Percentiles rank a stretch among this genome's conserved stretches.
Conservation (phyloP, 2,797 vertebrate genomes). For the Heteromormyrus szaboi region DNA sequence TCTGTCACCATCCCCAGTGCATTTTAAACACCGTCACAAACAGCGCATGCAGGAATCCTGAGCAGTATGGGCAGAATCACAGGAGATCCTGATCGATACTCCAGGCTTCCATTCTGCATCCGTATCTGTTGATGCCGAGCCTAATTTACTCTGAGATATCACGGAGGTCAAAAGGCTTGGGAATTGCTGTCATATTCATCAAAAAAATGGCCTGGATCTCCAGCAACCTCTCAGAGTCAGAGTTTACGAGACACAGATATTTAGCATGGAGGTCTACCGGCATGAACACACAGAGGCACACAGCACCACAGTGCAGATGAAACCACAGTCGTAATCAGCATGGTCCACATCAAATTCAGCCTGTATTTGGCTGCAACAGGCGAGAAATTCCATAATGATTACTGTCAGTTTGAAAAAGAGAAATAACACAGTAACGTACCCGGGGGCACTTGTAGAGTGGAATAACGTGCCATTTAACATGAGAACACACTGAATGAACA, state of each 20-base stretch:
- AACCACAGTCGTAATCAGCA: background rate
- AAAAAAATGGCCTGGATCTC: background rate
- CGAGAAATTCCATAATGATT: background rate
- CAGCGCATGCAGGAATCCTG: background rate
- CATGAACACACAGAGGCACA: constrained; percentile 28
- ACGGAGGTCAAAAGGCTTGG: background rate
- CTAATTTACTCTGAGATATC: background rate
- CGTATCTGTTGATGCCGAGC: background rate
- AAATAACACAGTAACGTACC: background rate
- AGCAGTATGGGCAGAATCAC: background rate
- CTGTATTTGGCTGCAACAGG: background rate
- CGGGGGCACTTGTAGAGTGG: background rate
- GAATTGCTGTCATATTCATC: background rate
- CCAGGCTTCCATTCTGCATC: background rate
- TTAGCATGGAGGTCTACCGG: constrained; percentile 7
- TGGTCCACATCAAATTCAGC: background rate
- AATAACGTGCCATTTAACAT: background rate
- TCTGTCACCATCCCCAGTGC: background rate
- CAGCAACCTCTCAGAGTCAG: background rate
- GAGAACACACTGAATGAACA: background rate
- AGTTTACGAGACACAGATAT: constrained; percentile 22
- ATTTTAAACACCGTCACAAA: constrained; percentile 17
- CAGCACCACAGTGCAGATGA: background rate
- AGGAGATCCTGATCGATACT: background rate
- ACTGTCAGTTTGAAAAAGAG: background rate